phyloP scores from a whole-genome alignment of 1,140 invertebrate species.

The Holotrichia oblita region DNA sequence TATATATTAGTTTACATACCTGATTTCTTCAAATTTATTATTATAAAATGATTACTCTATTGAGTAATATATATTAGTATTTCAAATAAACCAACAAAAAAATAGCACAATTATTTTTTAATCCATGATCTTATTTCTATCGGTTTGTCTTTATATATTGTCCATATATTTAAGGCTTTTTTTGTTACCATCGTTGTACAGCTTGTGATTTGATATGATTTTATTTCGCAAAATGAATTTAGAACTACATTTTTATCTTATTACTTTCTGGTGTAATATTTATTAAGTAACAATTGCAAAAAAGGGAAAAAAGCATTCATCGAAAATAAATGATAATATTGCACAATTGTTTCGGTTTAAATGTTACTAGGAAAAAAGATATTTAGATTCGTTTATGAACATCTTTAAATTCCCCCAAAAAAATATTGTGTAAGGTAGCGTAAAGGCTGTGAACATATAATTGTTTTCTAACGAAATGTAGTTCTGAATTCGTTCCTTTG shows the following conservation, averaged over 20 bases:
- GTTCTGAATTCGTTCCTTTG: constrained; percentile 11
- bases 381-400: neutral
- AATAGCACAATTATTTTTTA: constrained; percentile 46
- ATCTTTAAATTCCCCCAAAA: neutral
- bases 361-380: neutral
- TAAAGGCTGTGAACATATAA: constrained; percentile 6
- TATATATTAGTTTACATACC: constrained; percentile 41
- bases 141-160: constrained; percentile 27
- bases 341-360: neutral
- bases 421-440: constrained; percentile 4
- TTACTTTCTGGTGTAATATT: neutral
- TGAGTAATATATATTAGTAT: constrained; percentile 41
- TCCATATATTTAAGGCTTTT: constrained; percentile 36
- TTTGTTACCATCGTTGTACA: constrained; percentile 33
- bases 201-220: constrained; percentile 26
- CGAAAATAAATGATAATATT: neutral
- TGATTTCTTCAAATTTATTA: constrained; percentile 35
- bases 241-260: constrained; percentile 12
- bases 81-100: constrained; percentile 40
- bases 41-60: constrained; percentile 39
- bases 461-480: neutral
- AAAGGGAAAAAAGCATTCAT: neutral
- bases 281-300: neutral
- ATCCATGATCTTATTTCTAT: constrained; percentile 39
- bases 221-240: constrained; percentile 26